Conservation (phyloP, 2,797 vertebrate genomes). For the Rhabdomys pumilio region DNA sequence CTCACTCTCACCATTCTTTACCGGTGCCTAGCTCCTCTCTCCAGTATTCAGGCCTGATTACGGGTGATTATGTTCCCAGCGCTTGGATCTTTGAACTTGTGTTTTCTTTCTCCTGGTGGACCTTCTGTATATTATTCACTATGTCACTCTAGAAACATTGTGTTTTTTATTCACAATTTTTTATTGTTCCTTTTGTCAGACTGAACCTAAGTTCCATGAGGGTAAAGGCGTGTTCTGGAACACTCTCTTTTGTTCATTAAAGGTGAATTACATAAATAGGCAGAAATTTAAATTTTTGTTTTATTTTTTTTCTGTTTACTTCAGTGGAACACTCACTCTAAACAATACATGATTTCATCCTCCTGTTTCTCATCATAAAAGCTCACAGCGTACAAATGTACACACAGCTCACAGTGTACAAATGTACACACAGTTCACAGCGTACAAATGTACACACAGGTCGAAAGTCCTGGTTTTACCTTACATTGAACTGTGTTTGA, state of each 20-base stretch:
- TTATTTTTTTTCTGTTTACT: background rate
- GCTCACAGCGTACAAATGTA: background rate
- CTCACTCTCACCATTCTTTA: background rate
- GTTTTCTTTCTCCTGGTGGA: background rate
- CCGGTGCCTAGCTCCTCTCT: background rate
- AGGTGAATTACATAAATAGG: background rate
- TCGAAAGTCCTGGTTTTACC: background rate
- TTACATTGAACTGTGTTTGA: constrained; percentile 40
- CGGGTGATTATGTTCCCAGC: background rate
- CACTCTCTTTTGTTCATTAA: background rate
- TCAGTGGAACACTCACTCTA: constrained; percentile 14
- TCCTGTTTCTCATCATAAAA: background rate
- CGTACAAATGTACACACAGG: background rate
- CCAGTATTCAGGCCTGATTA: background rate
- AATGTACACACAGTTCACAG: background rate
- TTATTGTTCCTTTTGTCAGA: background rate
- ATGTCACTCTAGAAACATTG: background rate
- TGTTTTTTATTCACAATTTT: constrained; percentile 21
- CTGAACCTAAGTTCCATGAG: background rate
- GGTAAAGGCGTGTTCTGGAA: background rate
- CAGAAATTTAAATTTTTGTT: background rate
- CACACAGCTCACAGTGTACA: too few relatives aligned
- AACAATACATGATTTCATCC: background rate
- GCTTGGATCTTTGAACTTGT: background rate
- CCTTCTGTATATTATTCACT: background rate